A percentile compares a stretch with the other conserved stretches of the same genome.
These are phyloP conservation scores for Gymnogyps californianus DNA, from an alignment of 2,113 vertebrate genomes.

Conservation along the genomic window DNA sequence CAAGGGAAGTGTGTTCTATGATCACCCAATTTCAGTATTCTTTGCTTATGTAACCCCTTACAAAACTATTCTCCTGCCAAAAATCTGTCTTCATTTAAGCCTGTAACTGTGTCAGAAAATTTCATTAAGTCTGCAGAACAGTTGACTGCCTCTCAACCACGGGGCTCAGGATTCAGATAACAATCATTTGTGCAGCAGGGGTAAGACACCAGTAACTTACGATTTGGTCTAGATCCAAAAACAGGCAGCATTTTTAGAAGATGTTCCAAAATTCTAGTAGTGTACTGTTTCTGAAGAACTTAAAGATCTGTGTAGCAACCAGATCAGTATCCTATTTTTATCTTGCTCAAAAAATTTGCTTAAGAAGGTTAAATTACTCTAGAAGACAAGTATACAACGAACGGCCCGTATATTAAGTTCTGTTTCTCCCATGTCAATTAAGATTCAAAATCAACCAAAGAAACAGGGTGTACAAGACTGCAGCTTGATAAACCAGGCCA, in stretches of 20 bases:
- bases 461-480: not conserved
- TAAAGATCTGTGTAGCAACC: not conserved
- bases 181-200: too few relatives aligned
- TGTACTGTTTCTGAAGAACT: not conserved
- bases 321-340: not conserved
- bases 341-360: not conserved
- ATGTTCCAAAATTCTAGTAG: not conserved
- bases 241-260: not conserved
- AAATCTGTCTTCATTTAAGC: conserved; percentile 1
- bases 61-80: conserved; percentile 1
- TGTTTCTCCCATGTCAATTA: not conserved
- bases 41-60: conserved; percentile 5
- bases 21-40: not conserved
- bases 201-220: not conserved
- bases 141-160: not conserved
- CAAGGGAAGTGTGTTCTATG: not conserved
- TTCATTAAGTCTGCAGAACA: not conserved
- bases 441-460: not conserved
- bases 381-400: not conserved
- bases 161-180: not conserved
- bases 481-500: not conserved
- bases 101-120: not conserved
- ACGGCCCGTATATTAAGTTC: not conserved
- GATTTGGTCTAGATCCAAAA: not conserved
- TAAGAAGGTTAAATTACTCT: not conserved